Conservation (phyloP, 2,797 vertebrate genomes). For the Galaxias olidus region DNA sequence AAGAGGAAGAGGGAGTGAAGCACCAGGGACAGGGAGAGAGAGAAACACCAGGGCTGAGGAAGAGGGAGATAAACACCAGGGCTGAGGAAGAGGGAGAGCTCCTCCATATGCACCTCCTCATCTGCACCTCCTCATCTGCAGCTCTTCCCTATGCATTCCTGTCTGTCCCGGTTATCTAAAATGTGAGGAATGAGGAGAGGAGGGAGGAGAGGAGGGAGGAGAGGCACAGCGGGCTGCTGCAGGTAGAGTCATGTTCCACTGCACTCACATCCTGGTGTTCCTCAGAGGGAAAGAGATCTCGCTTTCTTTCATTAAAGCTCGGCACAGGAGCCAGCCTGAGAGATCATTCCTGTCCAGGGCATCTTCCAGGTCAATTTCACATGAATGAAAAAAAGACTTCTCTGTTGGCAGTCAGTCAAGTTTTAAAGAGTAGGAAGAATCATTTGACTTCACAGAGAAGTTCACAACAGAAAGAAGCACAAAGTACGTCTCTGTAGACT, state of each 20-base stretch:
- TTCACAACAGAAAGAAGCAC: no score
- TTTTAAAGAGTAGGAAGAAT: no score
- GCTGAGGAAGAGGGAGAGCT: no score
- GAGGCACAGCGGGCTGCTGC: slow-evolving; percentile 58
- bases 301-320: slow-evolving; percentile 66
- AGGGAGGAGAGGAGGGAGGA: slow-evolving; percentile 65
- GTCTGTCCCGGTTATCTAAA: slow-evolving; percentile 76
- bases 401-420: no score
- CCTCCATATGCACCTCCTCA: slow-evolving; percentile 41
- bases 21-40: no score
- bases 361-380: slow-evolving; percentile 35
- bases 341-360: slow-evolving; percentile 41
- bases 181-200: slow-evolving; percentile 76
- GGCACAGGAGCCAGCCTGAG: slow-evolving; percentile 38
- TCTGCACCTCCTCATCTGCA: slow-evolving; percentile 62
- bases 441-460: no score
- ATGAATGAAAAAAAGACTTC: slow-evolving; percentile 24
- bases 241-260: slow-evolving; percentile 78
- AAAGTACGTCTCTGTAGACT: no score
- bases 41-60: no score
- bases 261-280: slow-evolving; percentile 49
- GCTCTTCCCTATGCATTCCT: slow-evolving; percentile 76
- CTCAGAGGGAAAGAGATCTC: slow-evolving; percentile 51
- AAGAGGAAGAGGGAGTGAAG: no score
- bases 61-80: no score